Percentiles rank a stretch among this genome's conserved stretches.
These are phyloP conservation scores for Hypomesus transpacificus DNA, from an alignment of 2,113 vertebrate species.

Conservation along the genomic window DNA sequence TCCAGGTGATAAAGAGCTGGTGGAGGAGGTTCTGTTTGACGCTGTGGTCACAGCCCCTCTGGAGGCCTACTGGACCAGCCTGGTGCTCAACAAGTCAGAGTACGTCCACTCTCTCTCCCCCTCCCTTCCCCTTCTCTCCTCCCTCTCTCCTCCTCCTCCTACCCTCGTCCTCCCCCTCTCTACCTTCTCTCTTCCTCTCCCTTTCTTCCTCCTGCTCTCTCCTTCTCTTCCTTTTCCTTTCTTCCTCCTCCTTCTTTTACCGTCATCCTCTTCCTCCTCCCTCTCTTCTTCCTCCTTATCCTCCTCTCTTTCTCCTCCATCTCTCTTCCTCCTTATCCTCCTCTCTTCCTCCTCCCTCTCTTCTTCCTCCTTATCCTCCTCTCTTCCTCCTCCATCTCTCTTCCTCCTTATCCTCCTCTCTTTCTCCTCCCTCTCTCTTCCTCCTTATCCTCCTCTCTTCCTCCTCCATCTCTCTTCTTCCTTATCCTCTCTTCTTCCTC, in stretches of 20 bases:
- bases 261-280: neutral
- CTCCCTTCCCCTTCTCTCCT: neutral
- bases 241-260: neutral
- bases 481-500: neutral
- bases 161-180: neutral
- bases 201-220: no score
- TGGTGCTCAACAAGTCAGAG: constrained; percentile 97
- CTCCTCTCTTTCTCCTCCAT: neutral
- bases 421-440: no score
- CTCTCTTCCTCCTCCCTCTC: no score
- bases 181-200: neutral
- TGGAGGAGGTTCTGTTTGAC: constrained; percentile 95
- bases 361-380: neutral
- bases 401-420: neutral
- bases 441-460: neutral
- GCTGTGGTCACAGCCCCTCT: constrained; percentile 94
- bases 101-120: constrained; percentile 62
- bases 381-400: neutral
- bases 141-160: neutral
- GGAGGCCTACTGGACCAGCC: constrained; percentile 97
- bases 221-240: neutral
- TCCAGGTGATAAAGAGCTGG: constrained; percentile 91
- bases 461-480: neutral
- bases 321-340: neutral
- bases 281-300: neutral